phyloP scores from a whole-genome alignment of 2,113 vertebrate genomes.

The Mellivora capensis region DNA sequence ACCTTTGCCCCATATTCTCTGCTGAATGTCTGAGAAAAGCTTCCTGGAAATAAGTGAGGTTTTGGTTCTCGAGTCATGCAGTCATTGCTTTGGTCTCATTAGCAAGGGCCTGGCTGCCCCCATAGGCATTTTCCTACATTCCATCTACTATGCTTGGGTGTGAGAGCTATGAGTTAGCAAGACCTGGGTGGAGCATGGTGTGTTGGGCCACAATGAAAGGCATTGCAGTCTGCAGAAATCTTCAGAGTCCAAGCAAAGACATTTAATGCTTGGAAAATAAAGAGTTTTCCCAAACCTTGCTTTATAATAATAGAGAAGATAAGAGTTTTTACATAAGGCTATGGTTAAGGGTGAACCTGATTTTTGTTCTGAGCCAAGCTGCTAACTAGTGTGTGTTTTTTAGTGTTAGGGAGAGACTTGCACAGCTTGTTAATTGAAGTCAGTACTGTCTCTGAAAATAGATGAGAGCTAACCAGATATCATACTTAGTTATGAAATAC shows the following conservation, averaged over 20 bases:
- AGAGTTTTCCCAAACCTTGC: not conserved
- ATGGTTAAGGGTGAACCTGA: not conserved
- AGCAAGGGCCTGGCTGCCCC: not conserved
- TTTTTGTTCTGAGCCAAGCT: not conserved
- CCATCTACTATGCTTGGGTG: not conserved
- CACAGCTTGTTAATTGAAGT: not conserved
- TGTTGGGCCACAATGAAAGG: not conserved
- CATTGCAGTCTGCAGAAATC: not conserved
- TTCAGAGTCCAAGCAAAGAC: not conserved
- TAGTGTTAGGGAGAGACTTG: not conserved
- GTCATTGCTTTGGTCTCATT: not conserved
- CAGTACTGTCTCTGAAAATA: not conserved
- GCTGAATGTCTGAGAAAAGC: not conserved
- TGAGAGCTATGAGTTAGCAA: not conserved
- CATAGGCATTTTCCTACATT: not conserved
- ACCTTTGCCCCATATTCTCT: not conserved
- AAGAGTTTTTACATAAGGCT: not conserved
- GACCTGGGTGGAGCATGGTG: not conserved
- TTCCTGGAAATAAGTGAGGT: not conserved
- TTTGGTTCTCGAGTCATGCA: not conserved
- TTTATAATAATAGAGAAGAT: not conserved
- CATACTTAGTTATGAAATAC: not conserved
- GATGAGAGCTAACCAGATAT: not conserved
- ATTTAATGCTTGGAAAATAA: constrained; percentile 16
- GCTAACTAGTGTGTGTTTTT: not conserved